Percentiles rank a stretch among this genome's conserved stretches.
These are phyloP conservation scores for Portunus trituberculatus DNA, from an alignment of 1,140 invertebrate genomes.

Conservation along the genomic window DNA sequence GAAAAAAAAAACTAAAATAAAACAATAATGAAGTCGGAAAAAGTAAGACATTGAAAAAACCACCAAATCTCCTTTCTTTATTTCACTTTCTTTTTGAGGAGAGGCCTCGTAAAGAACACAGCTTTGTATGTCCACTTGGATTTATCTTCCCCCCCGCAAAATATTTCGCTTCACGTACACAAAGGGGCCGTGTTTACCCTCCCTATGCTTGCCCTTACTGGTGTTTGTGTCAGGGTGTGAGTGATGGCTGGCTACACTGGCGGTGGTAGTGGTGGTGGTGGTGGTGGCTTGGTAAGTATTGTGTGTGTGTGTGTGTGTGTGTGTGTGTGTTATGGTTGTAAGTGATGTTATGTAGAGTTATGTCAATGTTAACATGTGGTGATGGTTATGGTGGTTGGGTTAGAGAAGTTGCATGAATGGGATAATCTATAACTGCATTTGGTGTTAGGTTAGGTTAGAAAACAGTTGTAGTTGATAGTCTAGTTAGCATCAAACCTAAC, in stretches of 20 bases:
- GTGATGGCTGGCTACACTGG: not conserved
- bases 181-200: too few relatives aligned
- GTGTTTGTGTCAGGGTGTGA: constrained; percentile 12
- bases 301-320: not conserved
- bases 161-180: too few relatives aligned
- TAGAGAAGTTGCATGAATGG: too few relatives aligned
- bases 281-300: not conserved
- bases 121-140: too few relatives aligned
- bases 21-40: not conserved
- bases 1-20: too few relatives aligned
- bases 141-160: too few relatives aligned
- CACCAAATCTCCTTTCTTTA: not conserved
- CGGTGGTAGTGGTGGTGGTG: not conserved
- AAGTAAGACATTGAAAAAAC: not conserved
- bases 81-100: not conserved
- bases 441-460: too few relatives aligned
- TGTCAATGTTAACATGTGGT: too few relatives aligned
- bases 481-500: not conserved
- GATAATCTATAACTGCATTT: too few relatives aligned
- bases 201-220: too few relatives aligned
- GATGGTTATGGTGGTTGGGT: not conserved
- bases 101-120: too few relatives aligned
- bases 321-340: not conserved
- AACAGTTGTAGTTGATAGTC: not conserved
- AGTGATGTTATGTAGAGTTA: not conserved